Evolutionary conservation across 2,113 vertebrate genomes (phyloP).

Genomic region (Glaucidium brasilianum): DNA sequence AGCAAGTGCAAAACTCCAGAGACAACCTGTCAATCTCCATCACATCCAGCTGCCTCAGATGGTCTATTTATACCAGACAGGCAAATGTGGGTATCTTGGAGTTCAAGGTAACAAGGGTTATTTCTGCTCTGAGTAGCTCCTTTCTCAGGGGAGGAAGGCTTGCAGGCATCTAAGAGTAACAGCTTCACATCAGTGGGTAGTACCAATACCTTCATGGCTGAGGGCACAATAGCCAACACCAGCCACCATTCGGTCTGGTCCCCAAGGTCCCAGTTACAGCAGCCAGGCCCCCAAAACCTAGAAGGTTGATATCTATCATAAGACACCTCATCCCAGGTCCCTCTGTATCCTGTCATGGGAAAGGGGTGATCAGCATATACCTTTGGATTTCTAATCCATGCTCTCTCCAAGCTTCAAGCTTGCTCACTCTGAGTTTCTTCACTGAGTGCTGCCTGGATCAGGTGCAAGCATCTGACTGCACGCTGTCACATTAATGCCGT

Average conservation of each 20-base stretch:
- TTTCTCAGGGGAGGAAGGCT: background rate
- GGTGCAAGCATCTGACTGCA: background rate
- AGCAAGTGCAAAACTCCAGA: constrained; percentile 50
- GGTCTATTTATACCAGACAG: constrained; percentile 50
- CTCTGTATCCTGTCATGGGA: background rate
- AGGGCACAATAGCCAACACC: background rate
- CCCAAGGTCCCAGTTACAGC: background rate
- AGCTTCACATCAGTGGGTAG: background rate
- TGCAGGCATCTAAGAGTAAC: background rate
- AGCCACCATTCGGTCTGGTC: background rate
- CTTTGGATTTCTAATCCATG: background rate
- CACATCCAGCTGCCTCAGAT: background rate
- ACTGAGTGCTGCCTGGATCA: background rate
- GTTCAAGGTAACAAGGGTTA: constrained; percentile 36
- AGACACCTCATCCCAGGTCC: background rate
- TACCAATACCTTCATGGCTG: background rate
- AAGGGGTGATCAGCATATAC: background rate
- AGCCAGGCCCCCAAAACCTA: background rate
- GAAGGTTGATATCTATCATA: background rate
- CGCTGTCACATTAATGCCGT: background rate
- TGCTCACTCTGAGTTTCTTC: background rate
- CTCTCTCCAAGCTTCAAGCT: background rate
- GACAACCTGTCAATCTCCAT: constrained; percentile 62
- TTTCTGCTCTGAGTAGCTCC: constrained; percentile 13
- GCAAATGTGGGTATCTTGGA: background rate